These are phyloP conservation scores for Plagodis dolabraria DNA, from an alignment of 2,888 invertebrate species.

Conservation along the genomic window DNA sequence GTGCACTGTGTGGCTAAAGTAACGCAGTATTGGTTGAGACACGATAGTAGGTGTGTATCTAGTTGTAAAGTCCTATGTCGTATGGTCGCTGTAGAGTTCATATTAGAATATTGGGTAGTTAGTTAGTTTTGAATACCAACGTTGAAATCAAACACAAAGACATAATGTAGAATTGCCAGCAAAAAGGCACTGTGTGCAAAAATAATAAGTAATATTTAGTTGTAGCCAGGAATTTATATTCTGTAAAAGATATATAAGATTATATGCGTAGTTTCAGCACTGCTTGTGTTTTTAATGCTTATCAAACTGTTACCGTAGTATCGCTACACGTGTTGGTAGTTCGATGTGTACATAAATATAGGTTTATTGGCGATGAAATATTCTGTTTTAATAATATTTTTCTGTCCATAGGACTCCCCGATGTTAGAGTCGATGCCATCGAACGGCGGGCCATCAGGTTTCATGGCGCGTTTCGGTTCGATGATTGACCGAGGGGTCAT, in stretches of 20 bases:
- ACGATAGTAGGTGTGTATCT: conserved; percentile 43
- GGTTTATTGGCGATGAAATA: conserved; percentile 6
- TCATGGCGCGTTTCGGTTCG: conserved; percentile 64
- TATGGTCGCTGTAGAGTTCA: conserved; percentile 23
- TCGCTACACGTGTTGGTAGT: conserved; percentile 19
- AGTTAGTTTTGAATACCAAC: conserved; percentile 1
- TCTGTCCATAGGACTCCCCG: conserved; percentile 70
- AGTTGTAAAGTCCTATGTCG: conserved; percentile 20
- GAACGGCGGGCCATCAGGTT: conserved; percentile 52
- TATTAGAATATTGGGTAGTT: conserved; percentile 15
- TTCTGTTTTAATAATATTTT: conserved; percentile 18
- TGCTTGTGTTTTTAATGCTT: conserved; percentile 24
- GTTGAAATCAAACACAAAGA: conserved; percentile 1
- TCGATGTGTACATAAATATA: conserved; percentile 28
- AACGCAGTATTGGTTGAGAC: conserved; percentile 49
- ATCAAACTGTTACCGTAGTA: conserved; percentile 4
- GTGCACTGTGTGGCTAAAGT: conserved; percentile 72
- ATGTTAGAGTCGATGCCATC: conserved; percentile 72
- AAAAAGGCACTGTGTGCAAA: conserved; percentile 12
- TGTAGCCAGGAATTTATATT: not conserved
- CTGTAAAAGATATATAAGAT: not conserved
- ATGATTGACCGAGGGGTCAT: conserved; percentile 82
- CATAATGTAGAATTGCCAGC: not conserved
- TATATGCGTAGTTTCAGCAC: conserved; percentile 11
- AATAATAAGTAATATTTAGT: conserved; percentile 2